Evolutionary conservation across 2,797 vertebrate species (phyloP), one percentile per base, ranked within the genome.

Genomic region (Pogonophryne albipinna): DNA sequence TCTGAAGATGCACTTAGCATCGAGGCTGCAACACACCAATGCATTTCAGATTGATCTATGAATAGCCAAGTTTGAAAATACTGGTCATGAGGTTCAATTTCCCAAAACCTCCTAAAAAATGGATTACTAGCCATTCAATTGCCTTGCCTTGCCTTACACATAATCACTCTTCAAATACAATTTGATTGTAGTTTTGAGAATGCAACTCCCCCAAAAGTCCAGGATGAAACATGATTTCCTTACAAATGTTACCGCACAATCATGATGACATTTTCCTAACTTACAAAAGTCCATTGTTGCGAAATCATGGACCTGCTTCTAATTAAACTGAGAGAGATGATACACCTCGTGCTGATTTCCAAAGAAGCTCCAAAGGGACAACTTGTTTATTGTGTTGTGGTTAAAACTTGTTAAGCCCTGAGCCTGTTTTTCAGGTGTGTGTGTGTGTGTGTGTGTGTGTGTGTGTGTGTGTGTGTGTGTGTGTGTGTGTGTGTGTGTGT

Each of bases 401-500:
- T 50, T 3, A 62, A 44, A 23, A 23, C 23, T 23, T 23, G 2
- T 23, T 23, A 23, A 23, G 0, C 23, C 23, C 23, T 2, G 23
- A 23, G 23, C 23, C 23, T 23, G 23, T 23, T 23, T 23, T 23
- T 23, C 23, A 23, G 2, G 23, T 67, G 57, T 63, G 82, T 57
- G 62, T 41, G 47, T 4, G 11, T 55, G 23, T 10, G 45, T 51
- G 65, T 51, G 70, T 50, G 51, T 16, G 71, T 64, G 71, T 53
- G 65, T 31, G 60, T 34, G 63, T 61, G 64, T 45, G 64, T 19
- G 65, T 31, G 67, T 38, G 56, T 10, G 56, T 49, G 68, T 66
- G 71, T 46, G 44, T 57, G 46, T 42, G 49, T 80, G 75, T 56
- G 76, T 44, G 20, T 31, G 38, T 64, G 62, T 66, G 82, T 57